Base-by-base conservation (phyloP, 2,797 vertebrate species). In the Oophaga sylvatica region DNA sequence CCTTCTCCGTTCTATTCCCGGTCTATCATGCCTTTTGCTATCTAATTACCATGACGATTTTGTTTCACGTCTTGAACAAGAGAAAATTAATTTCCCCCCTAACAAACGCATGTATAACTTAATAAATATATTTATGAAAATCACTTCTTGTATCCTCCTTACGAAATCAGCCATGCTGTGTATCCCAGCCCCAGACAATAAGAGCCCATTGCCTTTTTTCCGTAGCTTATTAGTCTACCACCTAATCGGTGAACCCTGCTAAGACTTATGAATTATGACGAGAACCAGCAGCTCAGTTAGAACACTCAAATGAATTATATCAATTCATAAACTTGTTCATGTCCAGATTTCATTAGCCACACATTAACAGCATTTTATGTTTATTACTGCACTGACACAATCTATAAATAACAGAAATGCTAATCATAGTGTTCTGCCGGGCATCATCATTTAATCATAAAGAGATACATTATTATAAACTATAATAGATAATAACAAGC, bases 271-370 rank as follows among this genome's bases (percentile, higher is more conserved):
- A 97, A 96, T 97, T 96, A 96, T 96, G 95, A 95, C 94, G 88
- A 94, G 94, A 96, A 95, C 94, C 94, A 95, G 94, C 95, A 94
- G 95, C 93, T 91, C 94, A 93, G 92, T 96, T 95, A 95, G 95
- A 96, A 95, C 95, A 96, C 95, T 95, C 95, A 94, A 91, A 95
- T 97, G 96, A 99, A 96, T 99, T 97, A 98, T 97, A 97, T 97
- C 95, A 96, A 97, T 98, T 98, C 96, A 96, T 96, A 98, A 98
- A 97, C 96, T 97, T 97, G 96, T 96, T 95, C 95, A 94, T 97
- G 97, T 99, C 97, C 96, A 96, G 96, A 97, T 98, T 98, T 99
- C 96, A 99, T 98, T 98, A 98, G 97, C 96, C 91, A 96, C 96
- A 96, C 97, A 98, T 99, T 98, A 99, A 96, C 96, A 94, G 95